Evolutionary conservation across 2,113 vertebrate species (phyloP), one percentile per base, ranked within the genome.

Genomic region (Conger conger): DNA sequence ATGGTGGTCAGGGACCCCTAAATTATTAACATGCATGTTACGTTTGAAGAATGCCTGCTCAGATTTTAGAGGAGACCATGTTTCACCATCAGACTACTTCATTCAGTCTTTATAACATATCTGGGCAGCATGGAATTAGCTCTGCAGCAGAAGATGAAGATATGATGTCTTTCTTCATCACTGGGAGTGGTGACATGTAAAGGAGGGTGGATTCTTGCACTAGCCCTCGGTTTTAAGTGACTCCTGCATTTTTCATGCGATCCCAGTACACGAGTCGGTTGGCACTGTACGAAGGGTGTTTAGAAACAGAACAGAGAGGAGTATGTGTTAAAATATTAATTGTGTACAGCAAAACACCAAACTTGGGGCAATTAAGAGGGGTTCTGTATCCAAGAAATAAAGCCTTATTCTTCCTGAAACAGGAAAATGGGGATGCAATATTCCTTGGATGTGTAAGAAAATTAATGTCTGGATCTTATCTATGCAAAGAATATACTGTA

Each of bases 191-290:
- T 81, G 90, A 89, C 88, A 92, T 89, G 89, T 93, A 90, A 91
- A 86, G 82, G 85, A 91, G 93, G 91, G 88, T 91, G 82, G 88
- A 93, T 89, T 89, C 90, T 87, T 88, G 91, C 87, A 92, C 91
- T 91, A 90, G 91, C 91, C 93, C 87, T 91, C 91, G 93, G 87
- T 93, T 94, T 95, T 94, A 95, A 95, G 93, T 94, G 93, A 91
- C 89, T 93, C 88, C 91, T 95, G 92, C 93, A 95, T 95, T 93
- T 96, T 95, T 95, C 91, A 95, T 94, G 91, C 88, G 85, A 87
- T 88, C 86, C 89, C 90, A 91, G 91, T 91, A 87, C 87, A 76
- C 87, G 90, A 88, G 91, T 93, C 92, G 91, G 92, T 94, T 91
- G 95, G 90, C 40, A 91, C 91, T 63, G 92, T 93, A 93, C 94